phyloP scores from a whole-genome alignment of 2,113 vertebrate species.

The Ancistrus triradiatus region DNA sequence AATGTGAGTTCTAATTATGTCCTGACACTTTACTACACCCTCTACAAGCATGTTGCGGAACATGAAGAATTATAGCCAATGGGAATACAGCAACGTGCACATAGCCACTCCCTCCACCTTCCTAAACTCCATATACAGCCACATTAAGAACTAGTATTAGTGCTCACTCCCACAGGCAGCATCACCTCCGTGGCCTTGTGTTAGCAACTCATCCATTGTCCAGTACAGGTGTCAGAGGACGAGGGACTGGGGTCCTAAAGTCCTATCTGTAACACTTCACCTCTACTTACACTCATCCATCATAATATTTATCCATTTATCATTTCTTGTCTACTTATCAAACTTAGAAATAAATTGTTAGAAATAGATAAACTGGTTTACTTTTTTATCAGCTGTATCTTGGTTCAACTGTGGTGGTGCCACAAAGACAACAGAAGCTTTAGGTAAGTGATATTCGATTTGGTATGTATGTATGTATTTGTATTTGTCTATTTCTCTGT shows the following conservation, averaged over 20 bases:
- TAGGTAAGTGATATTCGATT: neutral
- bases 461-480: neutral
- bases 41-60: too few relatives aligned
- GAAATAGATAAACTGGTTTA: too few relatives aligned
- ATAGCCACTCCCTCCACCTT: neutral
- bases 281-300: constrained; percentile 16
- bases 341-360: too few relatives aligned
- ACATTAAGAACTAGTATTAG: constrained; percentile 3
- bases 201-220: constrained; percentile 34
- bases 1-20: too few relatives aligned
- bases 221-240: constrained; percentile 23
- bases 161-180: neutral
- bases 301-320: constrained; percentile 7
- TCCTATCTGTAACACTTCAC: constrained; percentile 14
- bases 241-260: neutral
- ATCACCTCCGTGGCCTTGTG: constrained; percentile 18
- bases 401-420: too few relatives aligned
- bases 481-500: neutral
- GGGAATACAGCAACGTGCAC: too few relatives aligned
- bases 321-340: neutral
- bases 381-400: neutral
- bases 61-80: too few relatives aligned
- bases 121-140: neutral
- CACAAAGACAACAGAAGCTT: too few relatives aligned
- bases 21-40: too few relatives aligned